Base-by-base conservation (phyloP, 2,888 invertebrate species). In the Harpalus rufipes region DNA sequence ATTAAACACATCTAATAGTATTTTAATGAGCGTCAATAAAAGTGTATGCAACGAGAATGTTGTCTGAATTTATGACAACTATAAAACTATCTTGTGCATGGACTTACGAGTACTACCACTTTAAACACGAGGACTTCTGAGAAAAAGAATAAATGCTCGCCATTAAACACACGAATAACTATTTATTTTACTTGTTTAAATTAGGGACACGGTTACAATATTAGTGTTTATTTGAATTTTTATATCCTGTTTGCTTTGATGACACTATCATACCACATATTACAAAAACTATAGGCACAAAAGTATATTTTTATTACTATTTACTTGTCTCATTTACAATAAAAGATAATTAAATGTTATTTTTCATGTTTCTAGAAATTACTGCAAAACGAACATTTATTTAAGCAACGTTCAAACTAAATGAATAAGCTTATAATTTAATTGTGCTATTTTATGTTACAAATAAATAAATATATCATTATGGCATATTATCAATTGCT, bases 1-100 rank as follows among this genome's bases (percentile, higher is more conserved):
- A 83, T 83, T 83, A 83, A 83, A 83, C 83, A 76, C 83, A 83
- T 83, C 83, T 83, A 83, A 82, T 82, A 82, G 82, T 72, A 59
- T 72, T 82, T 82, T 82, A 82, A 74, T 74, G 72, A 74, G 72
- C 44, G 44, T 74, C 72, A 74, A 74, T 74, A 74, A 74, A 74
- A 74, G 44, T 74, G 72, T 44, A 68, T 44, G 72, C 72, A 44
- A 74, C 41, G 44, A 74, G 72, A 74, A 74, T 74, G 72, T 68
- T 68, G 68, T 74, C 72, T 74, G 72, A 74, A 74, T 74, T 74
- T 74, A 74, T 74, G 41, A 74, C 18, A 41, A n/a, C 72, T 74
- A 74, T 74, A 74, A 74, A 74, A 74, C 44, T 74, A 74, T 74
- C 44, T 68, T 44, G 25, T 68, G 18, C 72, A 74, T 74, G 18